These are phyloP conservation scores for Lethocerus indicus DNA, from an alignment of 1,140 invertebrate genomes.

Conservation along the genomic window DNA sequence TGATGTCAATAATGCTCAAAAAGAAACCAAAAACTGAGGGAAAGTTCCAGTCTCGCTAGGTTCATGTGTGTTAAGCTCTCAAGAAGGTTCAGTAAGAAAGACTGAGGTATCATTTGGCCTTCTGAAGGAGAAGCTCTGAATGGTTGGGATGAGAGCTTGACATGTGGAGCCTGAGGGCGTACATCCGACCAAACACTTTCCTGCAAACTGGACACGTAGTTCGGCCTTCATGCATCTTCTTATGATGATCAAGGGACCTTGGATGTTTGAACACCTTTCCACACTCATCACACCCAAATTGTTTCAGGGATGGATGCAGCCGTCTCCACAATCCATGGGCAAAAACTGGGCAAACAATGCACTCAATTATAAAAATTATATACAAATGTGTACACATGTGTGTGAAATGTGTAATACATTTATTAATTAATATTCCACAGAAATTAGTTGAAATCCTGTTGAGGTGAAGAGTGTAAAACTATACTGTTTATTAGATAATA, in stretches of 20 bases:
- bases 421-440: too few relatives aligned
- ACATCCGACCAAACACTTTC: constrained; percentile 39
- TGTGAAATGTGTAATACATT: too few relatives aligned
- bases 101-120: constrained; percentile 2
- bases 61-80: too few relatives aligned
- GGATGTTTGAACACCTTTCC: constrained; percentile 60
- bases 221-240: constrained; percentile 56
- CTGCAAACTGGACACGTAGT: constrained; percentile 42
- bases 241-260: constrained; percentile 54
- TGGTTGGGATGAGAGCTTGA: constrained; percentile 11
- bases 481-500: too few relatives aligned
- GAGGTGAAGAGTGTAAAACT: too few relatives aligned
- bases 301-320: constrained; percentile 12
- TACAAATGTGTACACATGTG: not conserved
- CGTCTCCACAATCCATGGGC: constrained; percentile 12
- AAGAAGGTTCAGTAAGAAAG: not conserved
- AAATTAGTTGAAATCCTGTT: too few relatives aligned
- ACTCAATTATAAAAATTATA: not conserved
- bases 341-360: constrained; percentile 7
- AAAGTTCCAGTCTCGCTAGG: too few relatives aligned
- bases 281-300: constrained; percentile 37
- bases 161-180: constrained; percentile 22
- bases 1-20: too few relatives aligned
- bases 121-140: constrained; percentile 2
- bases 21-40: too few relatives aligned